Conservation (phyloP, 2,888 invertebrate genomes). For the Ernsta delagoae region DNA sequence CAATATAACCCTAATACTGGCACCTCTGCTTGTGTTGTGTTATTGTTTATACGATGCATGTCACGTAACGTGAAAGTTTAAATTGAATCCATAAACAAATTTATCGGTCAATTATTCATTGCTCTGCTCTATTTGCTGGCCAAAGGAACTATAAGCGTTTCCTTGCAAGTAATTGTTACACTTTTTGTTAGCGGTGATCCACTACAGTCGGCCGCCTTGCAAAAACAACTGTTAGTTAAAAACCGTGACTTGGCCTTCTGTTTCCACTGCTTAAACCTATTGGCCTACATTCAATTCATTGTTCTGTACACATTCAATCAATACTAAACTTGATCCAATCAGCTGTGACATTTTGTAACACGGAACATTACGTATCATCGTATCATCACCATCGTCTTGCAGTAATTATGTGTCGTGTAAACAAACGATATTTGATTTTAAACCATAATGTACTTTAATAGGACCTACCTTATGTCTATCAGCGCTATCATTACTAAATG, state of each 20-base stretch:
- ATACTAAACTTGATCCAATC: conserved; percentile 28
- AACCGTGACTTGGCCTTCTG: conserved; percentile 41
- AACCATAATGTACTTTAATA: conserved; percentile 3
- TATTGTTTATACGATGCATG: conserved; percentile 12
- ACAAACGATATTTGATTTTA: not conserved
- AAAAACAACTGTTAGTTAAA: conserved; percentile 25
- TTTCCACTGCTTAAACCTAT: conserved; percentile 41
- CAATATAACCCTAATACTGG: too few relatives aligned
- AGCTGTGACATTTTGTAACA: conserved; percentile 4
- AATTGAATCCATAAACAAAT: conserved; percentile 34
- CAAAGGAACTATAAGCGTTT: conserved; percentile 27
- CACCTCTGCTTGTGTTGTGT: too few relatives aligned
- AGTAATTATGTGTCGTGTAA: not conserved
- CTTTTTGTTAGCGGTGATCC: conserved; percentile 25
- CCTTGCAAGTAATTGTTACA: conserved; percentile 30
- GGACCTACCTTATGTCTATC: not conserved
- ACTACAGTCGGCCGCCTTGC: conserved; percentile 15
- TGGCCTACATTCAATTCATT: conserved; percentile 44
- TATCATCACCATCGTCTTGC: not conserved
- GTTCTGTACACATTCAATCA: conserved; percentile 20
- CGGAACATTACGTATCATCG: not conserved
- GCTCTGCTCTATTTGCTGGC: conserved; percentile 28
- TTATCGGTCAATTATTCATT: conserved; percentile 35
- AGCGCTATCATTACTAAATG: not conserved
- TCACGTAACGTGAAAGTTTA: conserved; percentile 36